Conservation (phyloP, 2,113 vertebrate genomes). For the Casuarius casuarius region DNA sequence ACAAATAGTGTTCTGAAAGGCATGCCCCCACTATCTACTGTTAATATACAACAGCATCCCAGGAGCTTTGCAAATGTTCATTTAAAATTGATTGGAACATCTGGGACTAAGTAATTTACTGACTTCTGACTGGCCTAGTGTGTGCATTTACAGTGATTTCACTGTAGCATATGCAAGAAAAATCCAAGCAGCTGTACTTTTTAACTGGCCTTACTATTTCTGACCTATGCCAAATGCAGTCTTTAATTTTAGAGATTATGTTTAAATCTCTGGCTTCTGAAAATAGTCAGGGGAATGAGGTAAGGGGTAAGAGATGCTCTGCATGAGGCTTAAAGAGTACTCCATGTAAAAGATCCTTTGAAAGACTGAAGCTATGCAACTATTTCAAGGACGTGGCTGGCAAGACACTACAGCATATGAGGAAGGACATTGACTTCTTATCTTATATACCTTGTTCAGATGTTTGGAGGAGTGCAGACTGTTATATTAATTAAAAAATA, state of each 20-base stretch:
- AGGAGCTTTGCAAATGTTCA: neutral
- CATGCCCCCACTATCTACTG: neutral
- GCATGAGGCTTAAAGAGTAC: neutral
- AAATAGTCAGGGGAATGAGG: neutral
- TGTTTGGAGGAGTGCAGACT: neutral
- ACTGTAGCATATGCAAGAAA: neutral
- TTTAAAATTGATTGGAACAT: neutral
- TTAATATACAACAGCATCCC: neutral
- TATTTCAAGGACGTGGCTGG: accelerated
- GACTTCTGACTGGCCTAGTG: neutral
- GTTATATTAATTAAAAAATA: neutral
- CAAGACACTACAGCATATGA: neutral
- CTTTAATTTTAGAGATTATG: neutral
- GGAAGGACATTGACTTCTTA: neutral
- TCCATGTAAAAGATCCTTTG: neutral
- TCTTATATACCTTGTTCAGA: neutral
- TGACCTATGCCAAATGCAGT: neutral
- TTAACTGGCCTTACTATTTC: neutral
- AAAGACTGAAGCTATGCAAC: neutral
- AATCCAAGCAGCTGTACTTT: neutral
- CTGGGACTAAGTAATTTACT: neutral
- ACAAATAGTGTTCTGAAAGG: neutral
- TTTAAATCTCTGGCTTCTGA: neutral
- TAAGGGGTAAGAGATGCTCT: neutral
- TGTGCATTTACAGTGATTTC: neutral